These are phyloP conservation scores for Siderastrea radians DNA, from an alignment of 92 coral and sea anemone genomes.

Conservation along the genomic window DNA sequence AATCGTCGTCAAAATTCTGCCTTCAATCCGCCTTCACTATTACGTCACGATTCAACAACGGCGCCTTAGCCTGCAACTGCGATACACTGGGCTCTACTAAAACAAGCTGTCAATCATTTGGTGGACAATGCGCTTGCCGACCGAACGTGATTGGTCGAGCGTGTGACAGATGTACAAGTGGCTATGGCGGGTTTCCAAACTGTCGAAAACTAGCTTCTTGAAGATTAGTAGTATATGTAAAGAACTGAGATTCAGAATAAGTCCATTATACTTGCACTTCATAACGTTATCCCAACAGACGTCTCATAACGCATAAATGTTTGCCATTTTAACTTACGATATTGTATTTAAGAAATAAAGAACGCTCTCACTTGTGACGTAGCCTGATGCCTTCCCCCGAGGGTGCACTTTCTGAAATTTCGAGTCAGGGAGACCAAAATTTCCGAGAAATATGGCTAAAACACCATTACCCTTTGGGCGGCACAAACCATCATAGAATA, in stretches of 20 bases:
- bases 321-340: too few relatives aligned
- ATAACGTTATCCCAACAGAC: background rate
- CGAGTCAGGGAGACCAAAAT: too few relatives aligned
- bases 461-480: too few relatives aligned
- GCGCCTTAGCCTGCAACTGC: slow-evolving; percentile 86
- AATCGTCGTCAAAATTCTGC: slow-evolving; percentile 83
- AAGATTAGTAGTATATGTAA: background rate
- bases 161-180: slow-evolving; percentile 91
- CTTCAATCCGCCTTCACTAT: slow-evolving; percentile 82
- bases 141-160: slow-evolving; percentile 93
- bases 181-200: slow-evolving; percentile 85
- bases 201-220: slow-evolving; percentile 45
- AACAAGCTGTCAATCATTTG: slow-evolving; percentile 83
- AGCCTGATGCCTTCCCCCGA: too few relatives aligned
- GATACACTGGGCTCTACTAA: slow-evolving; percentile 79
- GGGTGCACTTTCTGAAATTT: too few relatives aligned
- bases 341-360: too few relatives aligned
- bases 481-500: too few relatives aligned
- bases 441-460: too few relatives aligned
- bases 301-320: background rate
- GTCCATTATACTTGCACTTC: background rate
- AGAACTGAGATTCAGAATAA: too few relatives aligned
- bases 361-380: too few relatives aligned
- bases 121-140: slow-evolving; percentile 94
- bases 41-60: slow-evolving; percentile 82